Base-by-base conservation (phyloP, 2,113 vertebrate genomes). In the Perca flavescens region DNA sequence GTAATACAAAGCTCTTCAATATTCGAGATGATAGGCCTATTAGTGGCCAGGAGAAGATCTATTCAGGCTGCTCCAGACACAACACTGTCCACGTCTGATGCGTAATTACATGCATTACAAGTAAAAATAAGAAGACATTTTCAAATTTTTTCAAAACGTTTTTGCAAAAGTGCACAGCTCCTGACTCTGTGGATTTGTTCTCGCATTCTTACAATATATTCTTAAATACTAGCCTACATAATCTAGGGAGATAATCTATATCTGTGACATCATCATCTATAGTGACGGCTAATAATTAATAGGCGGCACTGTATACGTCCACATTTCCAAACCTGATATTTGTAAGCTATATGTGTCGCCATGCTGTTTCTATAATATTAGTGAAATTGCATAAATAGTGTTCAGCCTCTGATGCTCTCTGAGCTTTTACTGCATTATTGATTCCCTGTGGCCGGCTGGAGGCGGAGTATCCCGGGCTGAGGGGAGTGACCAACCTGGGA, bases 401-500 rank as follows among this genome's bases (percentile, higher is more conserved):
- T 62, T 31, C 50, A 19, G 69, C n/a, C 11, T 60, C 40, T 53
- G 36, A 71, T 17, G 43, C 5, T 60, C 13, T 63, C n/a, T 28
- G 12, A 46, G 54, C 14, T 69, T 56, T 15, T 78, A 79, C 88
- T 80, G 90, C 82, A 89, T 92, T 89, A 81, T 73, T 66, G 28
- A 76, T 63, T 67, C 79, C 78, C 69, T 81, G 78, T 89, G 83
- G 77, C 53, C 63, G 21, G 47, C 21, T 73, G 60, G 71, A 62
- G 66, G 57, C 79, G 67, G 77, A 36, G 68, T 65, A 25, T 80
- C 77, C 73, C 56, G n/a, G 34, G 28, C 54, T 36, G 16, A 71
- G 86, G 91, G 86, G 91, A 77, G 92, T 88, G 88, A 89, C 86
- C 82, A 83, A 79, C 81, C 86, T 74, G 88, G 87, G 91, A 90